Conservation (phyloP, 2,888 invertebrate genomes). For the Perdita meconis region DNA sequence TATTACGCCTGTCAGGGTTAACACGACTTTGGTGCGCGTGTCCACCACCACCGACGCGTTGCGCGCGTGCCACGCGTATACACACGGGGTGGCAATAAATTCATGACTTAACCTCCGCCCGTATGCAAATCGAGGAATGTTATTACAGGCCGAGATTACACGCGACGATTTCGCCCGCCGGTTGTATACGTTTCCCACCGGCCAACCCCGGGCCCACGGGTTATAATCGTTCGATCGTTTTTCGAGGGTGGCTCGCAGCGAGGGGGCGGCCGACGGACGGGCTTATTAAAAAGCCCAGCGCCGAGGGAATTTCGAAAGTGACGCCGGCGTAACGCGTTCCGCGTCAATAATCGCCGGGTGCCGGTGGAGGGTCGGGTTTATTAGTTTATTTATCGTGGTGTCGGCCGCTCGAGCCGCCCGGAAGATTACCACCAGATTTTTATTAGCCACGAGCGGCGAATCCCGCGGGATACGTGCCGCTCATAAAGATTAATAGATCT, state of each 20-base stretch:
- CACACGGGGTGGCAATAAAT: slow-evolving; percentile 74
- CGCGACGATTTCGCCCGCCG: slow-evolving; percentile 77
- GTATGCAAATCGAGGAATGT: slow-evolving; percentile 81
- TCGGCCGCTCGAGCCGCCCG: slow-evolving; percentile 68
- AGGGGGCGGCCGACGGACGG: no score
- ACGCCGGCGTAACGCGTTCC: slow-evolving; percentile 28
- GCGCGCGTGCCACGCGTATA: slow-evolving; percentile 35
- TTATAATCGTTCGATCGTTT: slow-evolving; percentile 43
- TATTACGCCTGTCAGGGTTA: slow-evolving; percentile 64
- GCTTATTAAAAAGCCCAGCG: slow-evolving; percentile 79
- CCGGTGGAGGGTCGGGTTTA: slow-evolving; percentile 66
- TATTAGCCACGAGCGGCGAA: slow-evolving; percentile 75
- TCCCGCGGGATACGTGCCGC: slow-evolving; percentile 71
- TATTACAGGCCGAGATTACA: slow-evolving; percentile 82
- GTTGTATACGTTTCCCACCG: slow-evolving; percentile 79
- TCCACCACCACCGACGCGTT: slow-evolving; percentile 14
- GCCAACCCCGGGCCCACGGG: slow-evolving; percentile 27
- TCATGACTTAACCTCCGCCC: slow-evolving; percentile 76
- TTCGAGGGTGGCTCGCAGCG: slow-evolving; percentile 46
- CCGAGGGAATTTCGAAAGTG: slow-evolving; percentile 58
- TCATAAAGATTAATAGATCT: slow-evolving; percentile 78
- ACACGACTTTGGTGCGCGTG: slow-evolving; percentile 59
- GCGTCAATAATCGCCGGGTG: slow-evolving; percentile 64
- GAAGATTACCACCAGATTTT: slow-evolving; percentile 81
- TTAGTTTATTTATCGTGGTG: slow-evolving; percentile 79